Conservation (phyloP, 92 coral and sea anemone species). For the Epizoanthus illoricatus region DNA sequence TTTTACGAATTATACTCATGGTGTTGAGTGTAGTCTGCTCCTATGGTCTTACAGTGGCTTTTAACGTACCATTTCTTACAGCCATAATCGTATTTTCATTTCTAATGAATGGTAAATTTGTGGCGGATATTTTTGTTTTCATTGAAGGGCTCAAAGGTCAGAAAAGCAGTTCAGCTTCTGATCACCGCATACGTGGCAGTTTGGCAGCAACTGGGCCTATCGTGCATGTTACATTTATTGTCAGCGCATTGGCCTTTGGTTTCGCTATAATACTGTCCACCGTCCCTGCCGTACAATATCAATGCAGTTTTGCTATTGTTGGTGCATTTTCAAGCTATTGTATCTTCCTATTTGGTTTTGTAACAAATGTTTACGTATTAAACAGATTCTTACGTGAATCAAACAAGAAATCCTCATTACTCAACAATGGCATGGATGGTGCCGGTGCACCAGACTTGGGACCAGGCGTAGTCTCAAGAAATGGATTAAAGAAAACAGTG, state of each 20-base stretch:
- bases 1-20: background rate
- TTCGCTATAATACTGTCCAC: slow-evolving; percentile 1
- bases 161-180: background rate
- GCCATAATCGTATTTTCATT: background rate
- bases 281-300: background rate
- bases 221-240: background rate
- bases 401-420: background rate
- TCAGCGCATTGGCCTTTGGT: background rate
- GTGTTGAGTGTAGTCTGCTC: background rate
- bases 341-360: background rate
- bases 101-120: slow-evolving; percentile 5
- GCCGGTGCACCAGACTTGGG: background rate
- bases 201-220: slow-evolving; percentile 11
- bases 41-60: background rate
- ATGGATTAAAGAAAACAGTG: background rate
- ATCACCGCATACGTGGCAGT: background rate
- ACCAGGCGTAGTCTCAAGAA: background rate
- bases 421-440: background rate
- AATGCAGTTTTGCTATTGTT: background rate
- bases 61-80: background rate
- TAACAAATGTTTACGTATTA: background rate
- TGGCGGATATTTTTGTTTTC: background rate
- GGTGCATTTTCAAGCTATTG: background rate
- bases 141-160: background rate
- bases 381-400: background rate